Base-by-base conservation (phyloP, 1,140 invertebrate genomes). In the Diuraphis noxia region DNA sequence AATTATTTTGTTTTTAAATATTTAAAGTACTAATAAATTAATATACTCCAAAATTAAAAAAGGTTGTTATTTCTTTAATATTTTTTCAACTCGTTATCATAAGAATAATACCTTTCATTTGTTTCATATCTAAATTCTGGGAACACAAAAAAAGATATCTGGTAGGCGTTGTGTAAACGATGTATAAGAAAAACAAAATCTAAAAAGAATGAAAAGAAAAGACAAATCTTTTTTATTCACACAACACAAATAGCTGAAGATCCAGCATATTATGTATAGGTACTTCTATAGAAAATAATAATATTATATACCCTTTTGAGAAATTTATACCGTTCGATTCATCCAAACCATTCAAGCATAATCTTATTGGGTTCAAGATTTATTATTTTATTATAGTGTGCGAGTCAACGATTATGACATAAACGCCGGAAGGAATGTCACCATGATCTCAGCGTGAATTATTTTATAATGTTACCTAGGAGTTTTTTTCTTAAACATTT, bases 321-420 rank as follows among this genome's bases (percentile, higher is more conserved):
- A 41, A 84, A 84, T 84, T 17, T n/a, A 17, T 43, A 82, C 81
- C 38, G 81, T 84, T 84, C 30, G 81, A 84, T 41, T 84, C 81
- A 43, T 84, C 43, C 40, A 84, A 41, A 84, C 79, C 41, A 84
- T 84, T 84, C 40, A 19, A 25, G 9, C 19, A 17, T 72, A n/a
- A 72, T 72, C 30, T 41, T 43, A 84, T 84, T 84, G 10, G 30
- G 81, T 84, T 17, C 10, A 84, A n/a, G 38, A 43, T 43, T 84
- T 84, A 84, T 82, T 82, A 82, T 82, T 82, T 41, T 82, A 41
- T 84, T 84, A 84, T 41, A 43, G 40, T 43, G 5, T 17, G 40
- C 5, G 81, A 41, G 81, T 84, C 40, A 41, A 84, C 40, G 23
- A 41, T 84, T 84, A 84, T 84, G 40, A 30, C 23, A 84, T 41